Conservation (phyloP, 2,797 vertebrate species). For the Sebastes cheni region DNA sequence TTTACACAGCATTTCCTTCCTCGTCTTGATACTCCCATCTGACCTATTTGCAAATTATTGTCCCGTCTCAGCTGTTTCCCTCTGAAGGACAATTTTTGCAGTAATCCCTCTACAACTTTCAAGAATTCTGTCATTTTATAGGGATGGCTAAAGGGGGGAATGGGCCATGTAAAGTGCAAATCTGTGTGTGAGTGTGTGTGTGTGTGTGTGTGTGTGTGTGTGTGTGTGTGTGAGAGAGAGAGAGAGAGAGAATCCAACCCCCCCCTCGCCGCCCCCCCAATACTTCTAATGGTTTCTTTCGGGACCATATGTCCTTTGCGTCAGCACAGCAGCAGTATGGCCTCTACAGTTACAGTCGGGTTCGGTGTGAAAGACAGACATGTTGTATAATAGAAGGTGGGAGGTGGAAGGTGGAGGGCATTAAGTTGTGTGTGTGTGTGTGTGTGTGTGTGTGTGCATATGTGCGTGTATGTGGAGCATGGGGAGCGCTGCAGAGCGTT, state of each 20-base stretch:
- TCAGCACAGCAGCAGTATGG: slow-evolving; percentile 69
- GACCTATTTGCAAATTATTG: slow-evolving; percentile 55
- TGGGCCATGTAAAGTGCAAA: slow-evolving; percentile 1
- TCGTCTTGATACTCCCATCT: slow-evolving; percentile 51
- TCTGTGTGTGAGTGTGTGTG: slow-evolving; percentile 27
- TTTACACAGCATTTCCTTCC: slow-evolving; percentile 56
- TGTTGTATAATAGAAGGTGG: slow-evolving; percentile 76
- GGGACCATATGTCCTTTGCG: slow-evolving; percentile 80
- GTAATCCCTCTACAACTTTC: slow-evolving; percentile 41
- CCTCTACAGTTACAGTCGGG: slow-evolving; percentile 81
- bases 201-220: slow-evolving; percentile 16
- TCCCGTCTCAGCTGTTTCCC: slow-evolving; percentile 50
- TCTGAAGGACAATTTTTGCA: slow-evolving; percentile 34
- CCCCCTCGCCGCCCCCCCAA: background rate
- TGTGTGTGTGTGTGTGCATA: background rate
- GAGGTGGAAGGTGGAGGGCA: slow-evolving; percentile 57
- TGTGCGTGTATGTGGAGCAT: background rate
- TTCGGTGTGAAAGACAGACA: slow-evolving; percentile 80
- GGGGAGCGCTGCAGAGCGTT: slow-evolving; percentile 59
- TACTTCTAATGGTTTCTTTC: slow-evolving; percentile 76
- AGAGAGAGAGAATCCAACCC: background rate
- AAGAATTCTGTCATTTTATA: slow-evolving; percentile 59
- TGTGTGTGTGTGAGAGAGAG: slow-evolving; percentile 16
- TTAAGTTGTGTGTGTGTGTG: slow-evolving; percentile 10
- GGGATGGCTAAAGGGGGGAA: slow-evolving; percentile 17